Conservation (phyloP, 2,797 vertebrate species). For the Spinibarbus caldwelli region DNA sequence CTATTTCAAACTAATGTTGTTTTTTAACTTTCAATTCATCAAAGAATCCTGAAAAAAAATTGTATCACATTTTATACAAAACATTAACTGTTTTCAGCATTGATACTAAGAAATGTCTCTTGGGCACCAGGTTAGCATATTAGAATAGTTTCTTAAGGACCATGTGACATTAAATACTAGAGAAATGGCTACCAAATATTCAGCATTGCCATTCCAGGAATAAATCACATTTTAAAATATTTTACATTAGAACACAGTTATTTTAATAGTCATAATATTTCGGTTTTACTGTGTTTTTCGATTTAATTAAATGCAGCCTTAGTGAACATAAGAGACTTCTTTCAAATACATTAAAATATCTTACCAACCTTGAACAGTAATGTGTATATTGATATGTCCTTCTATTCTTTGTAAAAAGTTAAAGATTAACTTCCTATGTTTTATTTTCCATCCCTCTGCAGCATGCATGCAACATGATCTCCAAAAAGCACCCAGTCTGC, state of each 20-base stretch:
- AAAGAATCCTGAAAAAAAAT: background rate
- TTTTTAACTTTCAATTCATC: background rate
- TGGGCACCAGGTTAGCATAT: too few relatives aligned
- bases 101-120: too few relatives aligned
- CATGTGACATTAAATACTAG: background rate
- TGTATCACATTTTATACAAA: too few relatives aligned
- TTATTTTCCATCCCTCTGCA: background rate
- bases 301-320: background rate
- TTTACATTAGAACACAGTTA: too few relatives aligned
- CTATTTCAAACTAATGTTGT: background rate
- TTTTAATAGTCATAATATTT: background rate
- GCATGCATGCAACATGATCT: conserved; percentile 9
- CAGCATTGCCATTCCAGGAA: too few relatives aligned
- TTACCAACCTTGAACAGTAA: too few relatives aligned
- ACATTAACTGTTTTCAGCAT: too few relatives aligned
- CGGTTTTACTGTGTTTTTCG: background rate
- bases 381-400: background rate
- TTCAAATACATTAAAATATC: background rate
- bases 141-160: background rate
- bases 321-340: background rate
- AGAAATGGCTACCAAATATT: background rate
- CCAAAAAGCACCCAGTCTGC: background rate
- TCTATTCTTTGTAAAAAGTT: background rate
- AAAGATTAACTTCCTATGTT: background rate
- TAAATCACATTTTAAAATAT: too few relatives aligned